Evolutionary conservation across 2,888 invertebrate species (phyloP), one percentile per base, ranked within the genome.

Genomic region (Trisateles emortualis): DNA sequence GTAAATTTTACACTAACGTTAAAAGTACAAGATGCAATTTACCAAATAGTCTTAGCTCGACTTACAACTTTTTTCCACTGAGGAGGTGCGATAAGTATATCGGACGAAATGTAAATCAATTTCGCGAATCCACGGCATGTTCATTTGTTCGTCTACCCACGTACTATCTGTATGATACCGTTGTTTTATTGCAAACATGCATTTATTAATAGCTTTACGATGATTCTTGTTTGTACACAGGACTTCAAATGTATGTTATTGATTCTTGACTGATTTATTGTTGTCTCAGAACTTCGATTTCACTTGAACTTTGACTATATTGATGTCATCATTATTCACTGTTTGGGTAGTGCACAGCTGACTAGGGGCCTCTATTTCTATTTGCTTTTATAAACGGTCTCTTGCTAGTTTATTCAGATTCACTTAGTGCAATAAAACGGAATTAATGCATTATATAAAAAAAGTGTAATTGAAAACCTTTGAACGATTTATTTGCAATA

Each of bases 61-160:
- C n/a, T n/a, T n/a, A n/a, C n/a, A n/a, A n/a, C n/a, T n/a, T n/a
- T n/a, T n/a, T n/a, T n/a, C n/a, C n/a, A n/a, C n/a, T n/a, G n/a
- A n/a, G n/a, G n/a, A n/a, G n/a, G n/a, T n/a, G n/a, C n/a, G n/a
- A n/a, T 32, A 32, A 2, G 52, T 68, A 72, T 67, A 75, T 77
- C 68, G 72, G 72, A 58, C 71, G 69, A 77, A n/a, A 81, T 83
- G 76, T 78, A 80, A 83, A 83, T 79, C 74, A 72, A 75, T 84
- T 72, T 63, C 48, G 63, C 59, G 71, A 76, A 72, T 74, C 56
- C 42, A 6, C 2, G 13, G 29, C 13, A 48, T 49, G 71, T 71
- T 47, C 57, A 49, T 60, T 52, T 62, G 63, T 67, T 69, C 59
- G 64, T 49, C 53, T 41, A 62, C 75, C 72, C 74, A 79, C 79